Percentiles rank a stretch among this genome's conserved stretches.
These are phyloP conservation scores for Cheilosia impressa DNA, from an alignment of 2,888 invertebrate genomes.

Conservation along the genomic window DNA sequence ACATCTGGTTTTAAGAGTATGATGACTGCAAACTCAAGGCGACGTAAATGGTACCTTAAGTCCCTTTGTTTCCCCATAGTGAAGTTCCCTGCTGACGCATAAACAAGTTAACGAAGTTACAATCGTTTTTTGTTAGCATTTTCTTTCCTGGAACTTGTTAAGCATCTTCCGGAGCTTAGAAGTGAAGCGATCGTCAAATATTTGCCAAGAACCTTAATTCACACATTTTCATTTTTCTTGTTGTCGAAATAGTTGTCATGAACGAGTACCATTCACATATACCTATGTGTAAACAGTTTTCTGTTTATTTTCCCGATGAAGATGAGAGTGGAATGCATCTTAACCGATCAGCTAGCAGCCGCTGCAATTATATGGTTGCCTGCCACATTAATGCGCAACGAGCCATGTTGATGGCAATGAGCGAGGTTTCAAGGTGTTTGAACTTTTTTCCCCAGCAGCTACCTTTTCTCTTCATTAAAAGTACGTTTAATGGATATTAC, in stretches of 20 bases:
- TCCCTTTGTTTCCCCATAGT: conserved; percentile 52
- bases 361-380: conserved; percentile 72
- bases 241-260: conserved; percentile 8
- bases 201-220: conserved; percentile 44
- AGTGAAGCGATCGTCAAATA: conserved; percentile 55
- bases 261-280: conserved; percentile 16
- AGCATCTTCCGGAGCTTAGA: conserved; percentile 13
- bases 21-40: conserved; percentile 26
- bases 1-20: conserved; percentile 51
- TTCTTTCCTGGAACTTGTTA: conserved; percentile 17
- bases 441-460: conserved; percentile 47
- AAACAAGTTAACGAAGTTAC: conserved; percentile 23
- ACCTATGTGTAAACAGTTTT: conserved; percentile 10
- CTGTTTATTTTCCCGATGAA: conserved; percentile 28
- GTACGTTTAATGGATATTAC: conserved; percentile 22
- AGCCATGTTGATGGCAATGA: conserved; percentile 61
- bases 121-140: neutral
- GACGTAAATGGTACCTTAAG: conserved; percentile 8
- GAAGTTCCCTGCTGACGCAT: conserved; percentile 35
- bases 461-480: conserved; percentile 48
- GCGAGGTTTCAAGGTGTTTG: conserved; percentile 72
- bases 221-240: neutral
- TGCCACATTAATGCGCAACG: conserved; percentile 64
- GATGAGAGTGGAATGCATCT: conserved; percentile 54
- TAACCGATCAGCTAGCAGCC: conserved; percentile 40